Conservation (phyloP, 2,888 invertebrate genomes). For the Digitonthophagus gazella region DNA sequence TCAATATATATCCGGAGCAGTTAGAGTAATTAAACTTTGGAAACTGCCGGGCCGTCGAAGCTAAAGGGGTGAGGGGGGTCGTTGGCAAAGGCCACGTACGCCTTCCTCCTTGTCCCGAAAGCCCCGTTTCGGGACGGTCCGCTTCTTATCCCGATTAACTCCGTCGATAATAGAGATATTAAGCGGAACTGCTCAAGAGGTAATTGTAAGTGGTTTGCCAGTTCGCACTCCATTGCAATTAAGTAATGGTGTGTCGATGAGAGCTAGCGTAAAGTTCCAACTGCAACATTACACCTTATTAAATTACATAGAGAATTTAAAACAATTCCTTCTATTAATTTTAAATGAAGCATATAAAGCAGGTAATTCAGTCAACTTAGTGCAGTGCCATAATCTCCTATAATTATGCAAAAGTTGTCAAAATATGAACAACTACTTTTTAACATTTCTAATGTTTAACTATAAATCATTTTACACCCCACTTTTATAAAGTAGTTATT, state of each 20-base stretch:
- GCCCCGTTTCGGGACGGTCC: not conserved
- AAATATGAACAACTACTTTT: no score
- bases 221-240: not conserved
- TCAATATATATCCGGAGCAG: slow-evolving; percentile 14
- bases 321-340: no score
- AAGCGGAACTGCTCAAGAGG: slow-evolving; percentile 4
- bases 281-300: no score
- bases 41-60: slow-evolving; percentile 5
- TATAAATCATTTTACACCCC: no score
- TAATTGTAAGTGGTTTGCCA: not conserved
- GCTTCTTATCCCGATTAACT: slow-evolving; percentile 3
- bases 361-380: no score
- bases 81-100: slow-evolving; percentile 23
- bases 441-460: not conserved
- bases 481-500: not conserved
- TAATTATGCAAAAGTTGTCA: no score
- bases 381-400: no score
- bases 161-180: slow-evolving; percentile 16
- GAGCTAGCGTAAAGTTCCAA: no score
- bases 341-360: no score
- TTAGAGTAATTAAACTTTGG: slow-evolving; percentile 15
- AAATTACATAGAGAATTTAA: no score
- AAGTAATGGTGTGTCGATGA: not conserved
- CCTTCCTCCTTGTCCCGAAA: not conserved
- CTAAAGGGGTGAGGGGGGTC: not conserved